Evolutionary conservation across 2,113 vertebrate species (phyloP).

Genomic region (Otolemur garnettii): DNA sequence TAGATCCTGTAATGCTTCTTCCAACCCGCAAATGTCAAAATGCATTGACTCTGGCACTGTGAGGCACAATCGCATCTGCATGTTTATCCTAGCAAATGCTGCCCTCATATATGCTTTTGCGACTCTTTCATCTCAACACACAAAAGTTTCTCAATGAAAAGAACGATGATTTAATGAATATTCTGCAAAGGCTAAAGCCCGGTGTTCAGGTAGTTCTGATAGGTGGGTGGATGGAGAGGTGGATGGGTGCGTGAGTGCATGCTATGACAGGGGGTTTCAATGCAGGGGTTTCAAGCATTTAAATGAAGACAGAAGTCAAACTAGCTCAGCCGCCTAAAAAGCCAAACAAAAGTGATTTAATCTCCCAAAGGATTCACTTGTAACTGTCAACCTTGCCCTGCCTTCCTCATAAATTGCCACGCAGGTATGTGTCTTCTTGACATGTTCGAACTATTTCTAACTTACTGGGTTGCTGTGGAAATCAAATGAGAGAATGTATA

Average conservation of each 20-base stretch:
- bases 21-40: not conserved
- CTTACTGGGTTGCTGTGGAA: not conserved
- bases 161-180: not conserved
- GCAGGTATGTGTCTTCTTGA: not conserved
- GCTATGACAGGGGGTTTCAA: not conserved
- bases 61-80: not conserved
- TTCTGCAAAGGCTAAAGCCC: not conserved
- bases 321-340: not conserved
- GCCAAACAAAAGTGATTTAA: not conserved
- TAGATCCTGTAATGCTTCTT: not conserved
- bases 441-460: not conserved
- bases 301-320: not conserved
- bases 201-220: not conserved
- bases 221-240: not conserved
- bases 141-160: not conserved
- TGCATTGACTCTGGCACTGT: not conserved
- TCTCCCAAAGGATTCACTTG: not conserved
- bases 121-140: not conserved
- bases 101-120: not conserved
- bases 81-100: not conserved
- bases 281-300: not conserved
- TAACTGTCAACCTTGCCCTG: not conserved
- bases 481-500: constrained; percentile 23
- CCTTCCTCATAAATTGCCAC: not conserved
- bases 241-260: not conserved